These are phyloP conservation scores for Cuniculus paca DNA, from an alignment of 2,797 vertebrate species.

Conservation along the genomic window DNA sequence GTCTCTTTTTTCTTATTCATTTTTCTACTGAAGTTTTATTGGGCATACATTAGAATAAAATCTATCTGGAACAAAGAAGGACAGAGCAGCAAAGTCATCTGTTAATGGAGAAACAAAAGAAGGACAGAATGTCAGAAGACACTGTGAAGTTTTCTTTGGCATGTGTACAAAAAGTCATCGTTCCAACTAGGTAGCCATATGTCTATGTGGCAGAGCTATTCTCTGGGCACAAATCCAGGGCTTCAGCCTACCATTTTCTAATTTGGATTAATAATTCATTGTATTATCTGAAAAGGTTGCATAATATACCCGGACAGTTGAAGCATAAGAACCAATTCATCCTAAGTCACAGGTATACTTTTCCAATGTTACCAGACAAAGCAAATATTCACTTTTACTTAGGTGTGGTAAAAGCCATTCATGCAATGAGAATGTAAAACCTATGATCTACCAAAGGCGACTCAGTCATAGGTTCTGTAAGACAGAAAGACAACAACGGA, in stretches of 20 bases:
- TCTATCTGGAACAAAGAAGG: neutral
- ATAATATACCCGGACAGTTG: slow-evolving; percentile 61
- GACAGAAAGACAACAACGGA: neutral
- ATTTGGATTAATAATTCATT: slow-evolving; percentile 80
- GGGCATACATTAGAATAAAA: slow-evolving; percentile 2
- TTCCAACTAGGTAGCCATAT: slow-evolving; percentile 72
- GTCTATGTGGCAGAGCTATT: slow-evolving; percentile 49
- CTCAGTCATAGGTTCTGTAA: neutral
- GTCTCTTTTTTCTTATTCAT: neutral
- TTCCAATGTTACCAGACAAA: slow-evolving; percentile 53
- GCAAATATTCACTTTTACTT: neutral
- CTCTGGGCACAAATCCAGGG: slow-evolving; percentile 69
- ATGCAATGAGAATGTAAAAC: neutral
- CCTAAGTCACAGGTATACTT: neutral
- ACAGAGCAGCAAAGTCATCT: neutral
- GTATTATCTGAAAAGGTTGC: slow-evolving; percentile 72
- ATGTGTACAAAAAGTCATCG: slow-evolving; percentile 10
- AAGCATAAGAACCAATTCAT: slow-evolving; percentile 63
- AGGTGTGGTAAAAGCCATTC: neutral
- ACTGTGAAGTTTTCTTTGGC: slow-evolving; percentile 62
- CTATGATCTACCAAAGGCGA: neutral
- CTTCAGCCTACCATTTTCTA: slow-evolving; percentile 70
- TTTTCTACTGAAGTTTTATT: slow-evolving; percentile 15
- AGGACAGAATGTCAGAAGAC: slow-evolving; percentile 52
- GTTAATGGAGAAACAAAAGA: slow-evolving; percentile 54